Evolutionary conservation across 2,888 invertebrate species (phyloP).

Genomic region (Panopea generosa): DNA sequence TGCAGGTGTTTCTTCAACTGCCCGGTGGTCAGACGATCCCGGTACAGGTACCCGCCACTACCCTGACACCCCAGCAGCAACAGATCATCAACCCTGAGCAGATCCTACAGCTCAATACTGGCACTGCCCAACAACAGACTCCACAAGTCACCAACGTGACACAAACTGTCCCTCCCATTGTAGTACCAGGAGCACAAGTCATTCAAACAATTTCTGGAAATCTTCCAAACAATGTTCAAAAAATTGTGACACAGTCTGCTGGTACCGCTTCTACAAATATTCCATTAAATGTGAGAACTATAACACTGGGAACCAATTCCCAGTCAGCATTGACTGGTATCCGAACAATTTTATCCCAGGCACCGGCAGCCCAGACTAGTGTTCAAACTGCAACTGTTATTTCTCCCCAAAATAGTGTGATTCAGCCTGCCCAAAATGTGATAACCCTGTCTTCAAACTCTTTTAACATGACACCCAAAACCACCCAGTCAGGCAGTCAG

Average conservation of each 20-base stretch:
- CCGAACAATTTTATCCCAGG: background rate
- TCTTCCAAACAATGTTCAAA: conserved; percentile 7
- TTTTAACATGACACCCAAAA: conserved; percentile 6
- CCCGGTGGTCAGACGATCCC: conserved; percentile 87
- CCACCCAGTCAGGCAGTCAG: conserved; percentile 40
- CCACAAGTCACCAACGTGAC: conserved; percentile 13
- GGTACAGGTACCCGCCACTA: conserved; percentile 69
- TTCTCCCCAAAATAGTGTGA: conserved; percentile 6
- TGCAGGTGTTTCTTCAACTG: conserved; percentile 86
- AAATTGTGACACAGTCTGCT: conserved; percentile 5
- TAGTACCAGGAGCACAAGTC: conserved; percentile 16
- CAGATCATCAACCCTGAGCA: conserved; percentile 7
- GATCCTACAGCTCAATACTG: conserved; percentile 10
- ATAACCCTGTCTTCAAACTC: conserved; percentile 9
- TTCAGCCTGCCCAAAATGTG: conserved; percentile 20
- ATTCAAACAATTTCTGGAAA: conserved; percentile 10
- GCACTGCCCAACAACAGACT: conserved; percentile 20
- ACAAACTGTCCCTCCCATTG: background rate
- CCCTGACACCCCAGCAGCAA: conserved; percentile 28
- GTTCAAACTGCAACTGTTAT: background rate
- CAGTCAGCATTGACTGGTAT: conserved; percentile 17
- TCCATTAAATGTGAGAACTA: conserved; percentile 16
- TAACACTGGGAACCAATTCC: conserved; percentile 12
- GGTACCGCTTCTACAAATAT: conserved; percentile 9
- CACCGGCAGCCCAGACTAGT: background rate